Evolutionary conservation across 2,888 invertebrate species (phyloP), one percentile per base, ranked within the genome.

Genomic region (Epinotia nisella): DNA sequence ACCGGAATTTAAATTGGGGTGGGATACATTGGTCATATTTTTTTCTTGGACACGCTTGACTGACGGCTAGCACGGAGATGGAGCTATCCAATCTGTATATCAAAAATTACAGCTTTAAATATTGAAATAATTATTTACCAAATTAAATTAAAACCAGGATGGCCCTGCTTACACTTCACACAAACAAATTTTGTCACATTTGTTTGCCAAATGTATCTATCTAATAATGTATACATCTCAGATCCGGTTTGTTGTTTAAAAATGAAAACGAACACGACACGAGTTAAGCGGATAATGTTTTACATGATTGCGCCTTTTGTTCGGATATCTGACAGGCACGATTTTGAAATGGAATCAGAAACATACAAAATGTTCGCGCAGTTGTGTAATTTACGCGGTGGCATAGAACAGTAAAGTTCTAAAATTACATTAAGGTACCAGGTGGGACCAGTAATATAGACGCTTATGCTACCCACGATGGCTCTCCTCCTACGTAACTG

Each of bases 1-100:
- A 85, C 83, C 80, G 87, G 88, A 88, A 88, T 90, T 88, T 88
- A 88, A 90, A 90, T 91, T 88, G 86, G 84, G 81, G 82, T 85
- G 83, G 82, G 81, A 83, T 82, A 84, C 81, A 78, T 75, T 75
- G 79, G 56, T 70, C 35, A 71, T 49, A 61, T 71, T 55, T 68
- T 71, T 61, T 49, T 58, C 29, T 3, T 21, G 1, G 49, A 56
- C 55, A 35, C 21, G 29, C 35, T 66, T 55, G 66, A 53, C 41
- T 71, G 29, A 39, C 53, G 10, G 59, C 49, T 51, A 64, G 15
- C 45, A 13, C n/a, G 2, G 55, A 17, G 41, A 60, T 29, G 13
- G 19, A 56, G 17, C 39, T 55, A 11, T 5, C 15, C 24, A 56
- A 24, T 15, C 7, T 49, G n/a, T n/a, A 49, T 5, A 49, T 7